Conservation (phyloP, 2,113 vertebrate genomes). For the Ramphastos sulfuratus region DNA sequence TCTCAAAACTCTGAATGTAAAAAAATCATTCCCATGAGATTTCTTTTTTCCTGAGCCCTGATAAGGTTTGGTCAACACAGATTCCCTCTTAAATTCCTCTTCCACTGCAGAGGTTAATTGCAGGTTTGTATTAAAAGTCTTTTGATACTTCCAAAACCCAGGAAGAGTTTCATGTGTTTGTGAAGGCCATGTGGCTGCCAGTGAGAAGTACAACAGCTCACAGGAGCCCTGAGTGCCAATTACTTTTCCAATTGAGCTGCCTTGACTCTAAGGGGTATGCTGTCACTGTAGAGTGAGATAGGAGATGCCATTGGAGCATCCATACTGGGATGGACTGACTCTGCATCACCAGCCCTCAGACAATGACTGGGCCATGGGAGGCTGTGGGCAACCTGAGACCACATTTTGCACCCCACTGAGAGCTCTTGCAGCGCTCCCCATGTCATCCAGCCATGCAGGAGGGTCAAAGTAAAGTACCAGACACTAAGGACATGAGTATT, state of each 20-base stretch:
- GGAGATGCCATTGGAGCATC: not conserved
- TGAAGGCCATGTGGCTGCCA: not conserved
- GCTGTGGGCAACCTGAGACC: rapidly evolving
- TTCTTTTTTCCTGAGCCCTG: not conserved
- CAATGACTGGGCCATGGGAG: not conserved
- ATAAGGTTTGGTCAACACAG: not conserved
- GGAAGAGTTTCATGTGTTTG: not conserved
- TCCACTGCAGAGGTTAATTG: not conserved
- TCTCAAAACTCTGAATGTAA: not conserved
- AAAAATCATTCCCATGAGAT: not conserved
- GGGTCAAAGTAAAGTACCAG: not conserved
- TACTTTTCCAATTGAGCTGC: not conserved
- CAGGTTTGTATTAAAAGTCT: not conserved
- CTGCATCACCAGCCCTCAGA: not conserved
- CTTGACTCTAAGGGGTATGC: rapidly evolving
- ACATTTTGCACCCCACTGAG: not conserved
- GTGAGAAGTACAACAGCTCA: not conserved
- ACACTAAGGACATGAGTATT: not conserved
- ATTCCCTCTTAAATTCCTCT: not conserved
- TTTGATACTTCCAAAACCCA: not conserved
- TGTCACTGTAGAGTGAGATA: not conserved
- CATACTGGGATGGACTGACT: rapidly evolving
- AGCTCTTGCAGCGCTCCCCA: not conserved
- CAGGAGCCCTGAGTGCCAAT: not conserved
- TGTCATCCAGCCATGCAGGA: not conserved